Evolutionary conservation across 2,113 vertebrate genomes (phyloP).

Genomic region (Barbus barbus): DNA sequence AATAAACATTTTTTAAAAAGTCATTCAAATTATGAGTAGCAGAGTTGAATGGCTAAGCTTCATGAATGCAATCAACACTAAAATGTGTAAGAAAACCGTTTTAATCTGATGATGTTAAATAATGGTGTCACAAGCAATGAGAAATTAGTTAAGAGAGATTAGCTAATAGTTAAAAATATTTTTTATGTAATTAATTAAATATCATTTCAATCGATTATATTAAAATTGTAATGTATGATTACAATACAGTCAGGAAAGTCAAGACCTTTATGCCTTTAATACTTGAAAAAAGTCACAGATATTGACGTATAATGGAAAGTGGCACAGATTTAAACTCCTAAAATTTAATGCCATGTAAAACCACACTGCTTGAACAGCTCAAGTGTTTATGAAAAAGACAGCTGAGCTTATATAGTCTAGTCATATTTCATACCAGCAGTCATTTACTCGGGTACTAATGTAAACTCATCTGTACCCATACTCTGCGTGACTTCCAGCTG

Average conservation of each 20-base stretch:
- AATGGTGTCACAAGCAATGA: not conserved
- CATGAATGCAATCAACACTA: no score
- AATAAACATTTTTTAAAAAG: not conserved
- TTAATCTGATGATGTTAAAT: not conserved
- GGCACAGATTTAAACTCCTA: not conserved
- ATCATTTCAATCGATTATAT: not conserved
- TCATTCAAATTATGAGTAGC: not conserved
- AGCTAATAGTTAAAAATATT: not conserved
- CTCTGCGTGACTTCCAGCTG: not conserved
- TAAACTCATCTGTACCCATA: conserved; percentile 8
- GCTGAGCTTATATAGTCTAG: not conserved
- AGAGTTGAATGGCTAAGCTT: no score
- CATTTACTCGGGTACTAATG: not conserved
- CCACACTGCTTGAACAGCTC: not conserved
- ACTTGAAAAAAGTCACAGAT: not conserved
- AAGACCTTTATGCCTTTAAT: not conserved
- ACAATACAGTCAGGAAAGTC: not conserved
- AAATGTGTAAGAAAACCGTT: no score
- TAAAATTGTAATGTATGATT: not conserved
- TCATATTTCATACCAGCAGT: conserved; percentile 22
- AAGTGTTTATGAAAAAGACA: conserved; percentile 24
- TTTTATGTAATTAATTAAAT: not conserved
- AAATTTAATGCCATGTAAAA: not conserved
- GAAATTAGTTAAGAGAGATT: no score
- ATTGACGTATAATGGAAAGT: not conserved